These are phyloP conservation scores for Eulemur rubriventer DNA, from an alignment of 2,797 vertebrate species.

Conservation along the genomic window DNA sequence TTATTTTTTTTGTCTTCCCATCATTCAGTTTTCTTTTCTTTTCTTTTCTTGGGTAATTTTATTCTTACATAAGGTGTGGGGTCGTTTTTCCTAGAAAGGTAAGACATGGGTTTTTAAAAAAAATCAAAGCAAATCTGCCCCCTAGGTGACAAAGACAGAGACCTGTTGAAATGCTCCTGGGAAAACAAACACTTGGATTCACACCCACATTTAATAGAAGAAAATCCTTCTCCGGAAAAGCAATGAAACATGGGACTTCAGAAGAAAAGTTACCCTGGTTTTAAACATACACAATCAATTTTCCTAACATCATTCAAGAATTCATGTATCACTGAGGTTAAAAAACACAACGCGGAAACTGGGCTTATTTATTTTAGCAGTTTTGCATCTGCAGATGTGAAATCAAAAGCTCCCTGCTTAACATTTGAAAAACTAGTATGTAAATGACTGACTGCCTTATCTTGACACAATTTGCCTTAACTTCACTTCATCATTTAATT, in stretches of 20 bases:
- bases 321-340: not conserved
- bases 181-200: not conserved
- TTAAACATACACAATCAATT: not conserved
- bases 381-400: not conserved
- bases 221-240: not conserved
- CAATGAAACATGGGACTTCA: not conserved
- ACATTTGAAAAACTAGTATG: constrained; percentile 50
- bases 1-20: not conserved
- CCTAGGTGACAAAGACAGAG: not conserved
- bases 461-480: constrained; percentile 74
- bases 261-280: not conserved
- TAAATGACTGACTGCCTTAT: constrained; percentile 75
- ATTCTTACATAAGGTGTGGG: not conserved
- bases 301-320: not conserved
- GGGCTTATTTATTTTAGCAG: not conserved
- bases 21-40: constrained; percentile 45
- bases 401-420: constrained; percentile 47
- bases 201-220: not conserved
- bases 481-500: constrained; percentile 86
- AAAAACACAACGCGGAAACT: not conserved
- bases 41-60: constrained; percentile 41
- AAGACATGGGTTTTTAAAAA: not conserved
- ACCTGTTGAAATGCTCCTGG: constrained; percentile 62
- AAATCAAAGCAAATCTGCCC: not conserved
- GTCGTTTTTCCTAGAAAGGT: constrained; percentile 8